A percentile compares a stretch with the other conserved stretches of the same genome.
phyloP scores from a whole-genome alignment of 2,797 vertebrate genomes.

The Sebastes variabilis region DNA sequence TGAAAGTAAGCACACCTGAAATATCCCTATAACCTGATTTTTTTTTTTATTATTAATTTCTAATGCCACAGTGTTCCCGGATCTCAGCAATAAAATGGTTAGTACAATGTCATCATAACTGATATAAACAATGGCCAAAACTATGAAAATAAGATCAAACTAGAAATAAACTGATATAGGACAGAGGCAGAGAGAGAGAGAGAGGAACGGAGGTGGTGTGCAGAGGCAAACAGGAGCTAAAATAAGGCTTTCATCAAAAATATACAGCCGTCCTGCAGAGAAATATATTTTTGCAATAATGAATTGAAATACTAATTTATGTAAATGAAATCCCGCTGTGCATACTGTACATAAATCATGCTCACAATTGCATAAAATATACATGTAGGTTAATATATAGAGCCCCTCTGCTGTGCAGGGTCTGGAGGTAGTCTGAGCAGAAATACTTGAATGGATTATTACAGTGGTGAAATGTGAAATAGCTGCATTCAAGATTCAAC shows the following conservation, averaged over 20 bases:
- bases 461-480: background rate
- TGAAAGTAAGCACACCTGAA: background rate
- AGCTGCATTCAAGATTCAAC: background rate
- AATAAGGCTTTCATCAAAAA: slow-evolving; percentile 26
- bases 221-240: slow-evolving; percentile 11
- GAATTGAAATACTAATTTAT: slow-evolving; percentile 52
- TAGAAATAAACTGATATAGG: background rate
- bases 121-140: background rate
- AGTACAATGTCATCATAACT: background rate
- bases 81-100: background rate
- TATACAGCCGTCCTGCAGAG: slow-evolving; percentile 36
- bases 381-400: slow-evolving; percentile 49
- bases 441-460: slow-evolving; percentile 11
- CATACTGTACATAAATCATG: slow-evolving; percentile 45
- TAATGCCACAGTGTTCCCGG: background rate
- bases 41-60: too few relatives aligned
- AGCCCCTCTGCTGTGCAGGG: background rate
- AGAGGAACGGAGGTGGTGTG: background rate
- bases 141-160: background rate
- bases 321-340: slow-evolving; percentile 47
- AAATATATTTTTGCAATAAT: slow-evolving; percentile 37
- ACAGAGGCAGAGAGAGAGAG: background rate
- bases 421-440: background rate
- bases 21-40: background rate
- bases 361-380: slow-evolving; percentile 44